phyloP scores from a whole-genome alignment of 2,888 invertebrate genomes.

The Patella caerulea region DNA sequence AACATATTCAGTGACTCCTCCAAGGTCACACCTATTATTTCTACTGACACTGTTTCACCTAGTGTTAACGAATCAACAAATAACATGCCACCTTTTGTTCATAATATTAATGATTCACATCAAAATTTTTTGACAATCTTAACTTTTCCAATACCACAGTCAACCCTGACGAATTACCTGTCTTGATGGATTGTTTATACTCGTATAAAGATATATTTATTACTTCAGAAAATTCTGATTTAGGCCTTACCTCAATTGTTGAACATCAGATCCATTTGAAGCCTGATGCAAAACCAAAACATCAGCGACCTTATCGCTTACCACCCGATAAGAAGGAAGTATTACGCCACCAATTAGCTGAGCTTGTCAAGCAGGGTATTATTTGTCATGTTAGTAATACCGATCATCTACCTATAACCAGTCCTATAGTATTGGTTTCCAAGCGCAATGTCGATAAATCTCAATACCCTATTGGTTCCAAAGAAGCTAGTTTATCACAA shows the following conservation, averaged over 20 bases:
- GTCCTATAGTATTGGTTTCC: constrained; percentile 31
- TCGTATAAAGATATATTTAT: neutral
- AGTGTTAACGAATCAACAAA: too few relatives aligned
- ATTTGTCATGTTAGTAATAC: constrained; percentile 21
- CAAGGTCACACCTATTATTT: too few relatives aligned
- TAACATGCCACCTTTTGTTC: too few relatives aligned
- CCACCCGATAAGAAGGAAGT: constrained; percentile 32
- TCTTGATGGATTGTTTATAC: neutral
- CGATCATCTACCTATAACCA: constrained; percentile 30
- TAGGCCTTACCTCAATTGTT: constrained; percentile 3
- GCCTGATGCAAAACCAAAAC: neutral
- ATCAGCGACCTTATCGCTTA: constrained; percentile 24
- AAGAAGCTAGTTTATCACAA: constrained; percentile 19
- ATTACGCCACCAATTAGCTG: constrained; percentile 28
- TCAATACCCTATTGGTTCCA: constrained; percentile 12
- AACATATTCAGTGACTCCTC: too few relatives aligned
- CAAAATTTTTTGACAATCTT: neutral
- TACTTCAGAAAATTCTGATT: neutral
- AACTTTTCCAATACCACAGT: neutral
- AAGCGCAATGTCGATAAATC: constrained; percentile 22
- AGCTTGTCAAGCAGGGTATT: constrained; percentile 27
- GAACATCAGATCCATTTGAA: neutral
- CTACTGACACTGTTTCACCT: too few relatives aligned
- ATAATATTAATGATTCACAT: too few relatives aligned
- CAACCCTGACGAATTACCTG: neutral